These are phyloP conservation scores for Gobionotothen gibberifrons DNA, from an alignment of 2,797 vertebrate genomes.

Conservation along the genomic window DNA sequence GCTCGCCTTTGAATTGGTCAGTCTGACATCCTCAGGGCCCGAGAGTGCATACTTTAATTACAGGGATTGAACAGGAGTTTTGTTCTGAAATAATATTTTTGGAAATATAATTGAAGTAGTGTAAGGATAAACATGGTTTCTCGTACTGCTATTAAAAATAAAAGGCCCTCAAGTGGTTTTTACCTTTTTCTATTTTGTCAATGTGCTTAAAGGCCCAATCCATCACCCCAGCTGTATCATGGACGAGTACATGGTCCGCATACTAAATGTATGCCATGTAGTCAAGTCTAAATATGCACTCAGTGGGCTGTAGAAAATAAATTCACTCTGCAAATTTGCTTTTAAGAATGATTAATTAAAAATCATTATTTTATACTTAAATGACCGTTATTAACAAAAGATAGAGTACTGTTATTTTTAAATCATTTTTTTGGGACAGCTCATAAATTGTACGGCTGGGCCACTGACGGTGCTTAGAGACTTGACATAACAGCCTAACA, in stretches of 20 bases:
- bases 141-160: constrained; percentile 1
- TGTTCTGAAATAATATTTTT: neutral
- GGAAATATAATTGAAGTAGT: constrained; percentile 10
- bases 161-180: constrained; percentile 7
- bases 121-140: neutral
- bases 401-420: constrained; percentile 12
- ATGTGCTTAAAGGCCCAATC: constrained; percentile 12
- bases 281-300: constrained; percentile 10
- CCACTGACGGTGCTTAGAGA: constrained; percentile 30
- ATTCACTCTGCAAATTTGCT: constrained; percentile 9
- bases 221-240: constrained; percentile 10
- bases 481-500: constrained; percentile 44
- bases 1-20: neutral
- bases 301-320: neutral
- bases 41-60: constrained; percentile 5
- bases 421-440: constrained; percentile 31
- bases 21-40: neutral
- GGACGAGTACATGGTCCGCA: constrained; percentile 1
- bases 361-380: constrained; percentile 24
- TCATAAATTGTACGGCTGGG: constrained; percentile 24
- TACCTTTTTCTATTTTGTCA: constrained; percentile 12
- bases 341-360: constrained; percentile 36
- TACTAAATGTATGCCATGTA: constrained; percentile 19
- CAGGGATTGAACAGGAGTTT: constrained; percentile 1
- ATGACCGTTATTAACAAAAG: constrained; percentile 12